Percentiles rank a stretch among this genome's conserved stretches.
These are phyloP conservation scores for Melanostoma mellinum DNA, from an alignment of 2,888 invertebrate genomes.

Conservation along the genomic window DNA sequence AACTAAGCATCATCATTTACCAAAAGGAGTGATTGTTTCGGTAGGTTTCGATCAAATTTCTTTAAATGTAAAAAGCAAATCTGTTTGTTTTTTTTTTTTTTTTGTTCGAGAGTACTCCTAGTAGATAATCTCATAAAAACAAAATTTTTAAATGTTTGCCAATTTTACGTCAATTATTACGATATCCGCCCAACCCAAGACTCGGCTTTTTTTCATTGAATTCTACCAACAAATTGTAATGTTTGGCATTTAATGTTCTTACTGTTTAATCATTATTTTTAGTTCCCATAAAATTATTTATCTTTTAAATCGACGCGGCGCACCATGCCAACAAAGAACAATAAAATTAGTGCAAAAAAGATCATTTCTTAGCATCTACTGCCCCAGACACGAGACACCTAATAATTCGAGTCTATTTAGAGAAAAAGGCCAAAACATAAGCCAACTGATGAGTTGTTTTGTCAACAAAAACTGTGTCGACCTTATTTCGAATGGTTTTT, in stretches of 20 bases:
- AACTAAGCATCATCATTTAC: too few relatives aligned
- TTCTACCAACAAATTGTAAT: too few relatives aligned
- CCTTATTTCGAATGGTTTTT: conserved; percentile 45
- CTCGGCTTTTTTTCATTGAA: too few relatives aligned
- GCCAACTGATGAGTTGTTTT: conserved; percentile 46
- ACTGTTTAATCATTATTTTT: conserved; percentile 52
- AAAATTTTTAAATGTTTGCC: too few relatives aligned
- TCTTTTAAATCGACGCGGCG: neutral
- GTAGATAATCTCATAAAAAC: too few relatives aligned
- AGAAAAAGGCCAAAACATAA: conserved; percentile 14
- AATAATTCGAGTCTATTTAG: conserved; percentile 25
- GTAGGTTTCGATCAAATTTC: too few relatives aligned
- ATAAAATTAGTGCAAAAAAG: conserved; percentile 30
- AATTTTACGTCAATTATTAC: too few relatives aligned
- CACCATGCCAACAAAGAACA: conserved; percentile 29
- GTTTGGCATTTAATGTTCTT: conserved; percentile 65
- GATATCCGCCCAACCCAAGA: too few relatives aligned
- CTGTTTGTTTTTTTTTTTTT: too few relatives aligned
- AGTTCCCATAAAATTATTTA: conserved; percentile 30
- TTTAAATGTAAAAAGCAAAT: too few relatives aligned
- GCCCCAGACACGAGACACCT: conserved; percentile 38
- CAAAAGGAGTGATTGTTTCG: too few relatives aligned
- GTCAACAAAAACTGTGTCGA: conserved; percentile 64
- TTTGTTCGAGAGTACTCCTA: too few relatives aligned
- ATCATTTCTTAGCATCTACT: conserved; percentile 20